Conservation (phyloP, 2,797 vertebrate genomes). For the Mergus octosetaceus region DNA sequence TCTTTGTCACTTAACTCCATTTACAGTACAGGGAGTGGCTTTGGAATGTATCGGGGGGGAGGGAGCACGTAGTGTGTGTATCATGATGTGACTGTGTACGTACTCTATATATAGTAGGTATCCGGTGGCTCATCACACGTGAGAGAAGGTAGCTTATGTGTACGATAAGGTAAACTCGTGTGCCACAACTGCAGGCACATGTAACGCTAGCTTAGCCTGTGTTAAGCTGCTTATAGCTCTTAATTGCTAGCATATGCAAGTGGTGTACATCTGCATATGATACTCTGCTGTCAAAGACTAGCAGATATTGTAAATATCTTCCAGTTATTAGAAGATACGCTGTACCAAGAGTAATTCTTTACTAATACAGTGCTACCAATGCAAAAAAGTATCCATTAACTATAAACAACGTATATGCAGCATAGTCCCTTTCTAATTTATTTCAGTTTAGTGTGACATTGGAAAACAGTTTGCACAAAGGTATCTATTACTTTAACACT, state of each 20-base stretch:
- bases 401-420: neutral
- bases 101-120: neutral
- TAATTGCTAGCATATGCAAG: neutral
- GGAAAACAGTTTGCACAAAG: neutral
- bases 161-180: neutral
- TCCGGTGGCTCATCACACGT: neutral
- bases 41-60: neutral
- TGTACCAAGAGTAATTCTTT: neutral
- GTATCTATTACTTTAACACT: neutral
- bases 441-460: neutral
- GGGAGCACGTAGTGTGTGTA: neutral
- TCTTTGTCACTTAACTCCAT: neutral
- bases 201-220: neutral
- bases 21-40: neutral
- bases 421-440: neutral
- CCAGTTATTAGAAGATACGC: neutral
- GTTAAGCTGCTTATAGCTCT: neutral
- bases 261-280: neutral
- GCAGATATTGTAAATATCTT: neutral
- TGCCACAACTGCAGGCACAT: neutral
- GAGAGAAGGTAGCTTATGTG: neutral
- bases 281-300: neutral
- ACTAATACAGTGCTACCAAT: neutral
- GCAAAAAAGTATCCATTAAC: neutral
- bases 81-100: neutral